Base-by-base conservation (phyloP, 2,797 vertebrate genomes). In the Erpetoichthys calabaricus region DNA sequence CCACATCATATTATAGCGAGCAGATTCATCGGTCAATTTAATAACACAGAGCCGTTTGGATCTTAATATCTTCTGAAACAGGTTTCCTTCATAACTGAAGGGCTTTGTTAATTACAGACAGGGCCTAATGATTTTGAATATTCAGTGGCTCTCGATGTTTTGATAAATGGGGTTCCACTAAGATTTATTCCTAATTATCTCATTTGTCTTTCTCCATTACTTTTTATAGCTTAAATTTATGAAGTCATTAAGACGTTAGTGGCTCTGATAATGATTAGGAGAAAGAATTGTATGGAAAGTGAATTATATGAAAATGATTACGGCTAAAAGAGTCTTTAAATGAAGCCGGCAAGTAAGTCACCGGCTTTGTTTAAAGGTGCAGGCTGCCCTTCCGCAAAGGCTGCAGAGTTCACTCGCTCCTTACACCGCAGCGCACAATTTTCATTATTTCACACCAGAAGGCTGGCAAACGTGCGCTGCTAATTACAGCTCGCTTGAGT, bases 101-200 rank as follows among this genome's bases (percentile, higher is more conserved):
- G 85, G 88, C 80, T 67, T 89, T 86, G 84, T 93, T 95, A 92
- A 94, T 95, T 92, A 94, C 82, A 81, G 82, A 68, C 82, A 83
- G 78, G 75, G 80, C 89, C 91, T 94, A 94, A 94, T 94, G 91
- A 88, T 90, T 92, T 76, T 88, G 92, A 92, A 94, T 94, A 95
- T 94, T 91, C 91, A 81, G 89, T 86, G 76, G 85, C 91, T 91
- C 87, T 86, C 86, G 88, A 85, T 90, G 89, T 82, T 85, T 91
- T 93, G 92, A 94, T 92, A 91, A 92, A 94, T 92, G 88, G 90
- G 86, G 89, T 90, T 89, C 89, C 82, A 86, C 83, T 81, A 87
- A 95, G 92, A 96, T 96, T 97, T 94, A 95, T 94, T 91, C 90
- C 90, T 94, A 95, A 97, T 95, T 95, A 97, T 91, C 90, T 92